A percentile compares a stretch with the other conserved stretches of the same genome.
Conservation (phyloP, 2,888 invertebrate species). For the Latrodectus hesperus region DNA sequence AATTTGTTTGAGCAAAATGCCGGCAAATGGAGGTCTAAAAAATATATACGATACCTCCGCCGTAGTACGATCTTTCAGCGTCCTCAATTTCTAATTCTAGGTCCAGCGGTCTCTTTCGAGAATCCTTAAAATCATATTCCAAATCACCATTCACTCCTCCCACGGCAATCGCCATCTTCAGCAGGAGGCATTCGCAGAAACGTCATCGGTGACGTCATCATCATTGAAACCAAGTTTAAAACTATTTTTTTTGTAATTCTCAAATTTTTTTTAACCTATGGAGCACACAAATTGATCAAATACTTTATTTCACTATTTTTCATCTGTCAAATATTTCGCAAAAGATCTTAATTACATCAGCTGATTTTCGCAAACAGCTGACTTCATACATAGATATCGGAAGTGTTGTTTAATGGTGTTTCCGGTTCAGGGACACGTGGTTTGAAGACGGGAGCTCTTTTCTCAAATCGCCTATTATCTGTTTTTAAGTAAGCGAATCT, state of each 20-base stretch:
- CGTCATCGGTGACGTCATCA: conserved; percentile 40
- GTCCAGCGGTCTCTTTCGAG: conserved; percentile 70
- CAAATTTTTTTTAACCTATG: background rate
- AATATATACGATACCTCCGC: conserved; percentile 67
- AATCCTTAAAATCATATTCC: conserved; percentile 51
- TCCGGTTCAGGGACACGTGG: conserved; percentile 62
- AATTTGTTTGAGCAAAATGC: conserved; percentile 52
- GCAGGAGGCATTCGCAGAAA: conserved; percentile 39
- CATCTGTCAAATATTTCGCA: background rate
- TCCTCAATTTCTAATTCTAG: conserved; percentile 58
- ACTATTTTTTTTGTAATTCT: background rate
- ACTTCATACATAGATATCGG: conserved; percentile 32
- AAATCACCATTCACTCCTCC: conserved; percentile 53
- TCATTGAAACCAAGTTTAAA: conserved; percentile 1
- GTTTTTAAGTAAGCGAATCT: too few species aligned
- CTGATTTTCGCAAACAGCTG: conserved; percentile 53
- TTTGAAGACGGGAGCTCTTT: background rate
- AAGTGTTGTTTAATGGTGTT: conserved; percentile 58
- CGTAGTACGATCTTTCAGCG: conserved; percentile 62
- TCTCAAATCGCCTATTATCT: too few species aligned
- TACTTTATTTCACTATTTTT: background rate
- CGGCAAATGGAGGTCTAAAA: conserved; percentile 59
- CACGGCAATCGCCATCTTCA: conserved; percentile 67
- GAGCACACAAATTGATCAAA: background rate
- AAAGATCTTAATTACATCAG: background rate